Evolutionary conservation across 2,888 invertebrate species (phyloP).

Genomic region (Tortrix viridana): DNA sequence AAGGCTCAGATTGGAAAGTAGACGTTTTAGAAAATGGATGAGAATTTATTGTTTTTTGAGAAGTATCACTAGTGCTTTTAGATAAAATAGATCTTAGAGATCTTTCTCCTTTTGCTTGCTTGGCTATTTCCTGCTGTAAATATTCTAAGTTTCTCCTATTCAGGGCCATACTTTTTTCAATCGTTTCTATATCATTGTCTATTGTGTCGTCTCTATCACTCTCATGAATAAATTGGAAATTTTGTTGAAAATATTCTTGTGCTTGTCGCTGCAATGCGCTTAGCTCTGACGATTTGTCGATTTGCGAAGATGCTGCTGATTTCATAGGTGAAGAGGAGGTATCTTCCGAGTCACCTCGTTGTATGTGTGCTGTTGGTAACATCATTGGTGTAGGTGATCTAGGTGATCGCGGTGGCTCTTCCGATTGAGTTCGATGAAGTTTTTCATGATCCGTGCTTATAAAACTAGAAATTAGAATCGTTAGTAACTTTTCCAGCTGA

Average conservation of each 20-base stretch:
- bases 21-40: slow-evolving; percentile 78
- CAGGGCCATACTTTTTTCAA: slow-evolving; percentile 81
- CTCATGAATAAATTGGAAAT: slow-evolving; percentile 81
- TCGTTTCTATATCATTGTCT: slow-evolving; percentile 79
- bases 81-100: slow-evolving; percentile 72
- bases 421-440: slow-evolving; percentile 92
- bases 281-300: slow-evolving; percentile 75
- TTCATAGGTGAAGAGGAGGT: slow-evolving; percentile 74
- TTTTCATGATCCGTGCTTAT: slow-evolving; percentile 87
- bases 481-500: background rate
- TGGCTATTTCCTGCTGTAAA: slow-evolving; percentile 81
- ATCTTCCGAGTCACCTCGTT: slow-evolving; percentile 74
- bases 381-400: slow-evolving; percentile 82
- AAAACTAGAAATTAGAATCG: slow-evolving; percentile 55
- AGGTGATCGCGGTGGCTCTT: slow-evolving; percentile 92
- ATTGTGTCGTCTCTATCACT: slow-evolving; percentile 81
- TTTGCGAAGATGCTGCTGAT: slow-evolving; percentile 71
- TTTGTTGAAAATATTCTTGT: slow-evolving; percentile 82
- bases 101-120: slow-evolving; percentile 72
- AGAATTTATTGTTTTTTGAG: slow-evolving; percentile 73
- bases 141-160: slow-evolving; percentile 79
- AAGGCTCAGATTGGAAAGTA: slow-evolving; percentile 81
- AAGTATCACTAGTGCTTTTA: slow-evolving; percentile 76
- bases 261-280: slow-evolving; percentile 72
- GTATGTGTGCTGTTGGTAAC: slow-evolving; percentile 76